Conservation (phyloP, 2,797 vertebrate genomes). For the Parambassis ranga region DNA sequence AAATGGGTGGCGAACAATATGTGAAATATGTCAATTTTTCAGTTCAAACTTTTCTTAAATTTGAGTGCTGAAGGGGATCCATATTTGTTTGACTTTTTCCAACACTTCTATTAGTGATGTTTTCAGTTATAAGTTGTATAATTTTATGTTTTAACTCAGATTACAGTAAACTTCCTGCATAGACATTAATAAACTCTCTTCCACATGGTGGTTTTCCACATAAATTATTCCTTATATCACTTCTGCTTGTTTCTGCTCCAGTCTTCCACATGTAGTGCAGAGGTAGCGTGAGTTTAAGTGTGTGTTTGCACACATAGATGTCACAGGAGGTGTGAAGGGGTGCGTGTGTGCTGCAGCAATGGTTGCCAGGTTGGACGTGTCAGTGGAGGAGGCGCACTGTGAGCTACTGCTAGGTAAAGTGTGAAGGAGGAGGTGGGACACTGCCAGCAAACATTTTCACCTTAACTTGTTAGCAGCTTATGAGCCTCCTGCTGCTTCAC, state of each 20-base stretch:
- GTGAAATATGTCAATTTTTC: no score
- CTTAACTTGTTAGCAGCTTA: slow-evolving; percentile 63
- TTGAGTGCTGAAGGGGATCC: no score
- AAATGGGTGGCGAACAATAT: slow-evolving; percentile 8
- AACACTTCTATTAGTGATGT: no score
- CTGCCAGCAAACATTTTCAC: slow-evolving; percentile 64
- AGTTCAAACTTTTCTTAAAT: no score
- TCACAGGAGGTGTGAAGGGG: background rate
- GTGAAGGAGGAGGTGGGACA: slow-evolving; percentile 33
- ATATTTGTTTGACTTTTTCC: background rate
- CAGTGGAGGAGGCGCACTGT: slow-evolving; percentile 26
- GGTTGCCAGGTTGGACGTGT: slow-evolving; percentile 30
- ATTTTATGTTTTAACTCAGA: no score
- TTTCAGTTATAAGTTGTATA: no score
- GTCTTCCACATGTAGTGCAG: slow-evolving; percentile 1
- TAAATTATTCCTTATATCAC: slow-evolving; percentile 32
- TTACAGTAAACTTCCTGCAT: no score
- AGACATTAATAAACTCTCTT: background rate
- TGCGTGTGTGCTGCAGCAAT: background rate
- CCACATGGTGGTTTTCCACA: background rate
- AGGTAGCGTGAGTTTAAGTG: background rate
- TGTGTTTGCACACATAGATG: background rate
- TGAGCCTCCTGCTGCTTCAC: slow-evolving; percentile 56
- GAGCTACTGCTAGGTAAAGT: slow-evolving; percentile 56
- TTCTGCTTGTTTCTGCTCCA: slow-evolving; percentile 11